Evolutionary conservation across 2,113 vertebrate genomes (phyloP).

Genomic region (Eonycteris spelaea): DNA sequence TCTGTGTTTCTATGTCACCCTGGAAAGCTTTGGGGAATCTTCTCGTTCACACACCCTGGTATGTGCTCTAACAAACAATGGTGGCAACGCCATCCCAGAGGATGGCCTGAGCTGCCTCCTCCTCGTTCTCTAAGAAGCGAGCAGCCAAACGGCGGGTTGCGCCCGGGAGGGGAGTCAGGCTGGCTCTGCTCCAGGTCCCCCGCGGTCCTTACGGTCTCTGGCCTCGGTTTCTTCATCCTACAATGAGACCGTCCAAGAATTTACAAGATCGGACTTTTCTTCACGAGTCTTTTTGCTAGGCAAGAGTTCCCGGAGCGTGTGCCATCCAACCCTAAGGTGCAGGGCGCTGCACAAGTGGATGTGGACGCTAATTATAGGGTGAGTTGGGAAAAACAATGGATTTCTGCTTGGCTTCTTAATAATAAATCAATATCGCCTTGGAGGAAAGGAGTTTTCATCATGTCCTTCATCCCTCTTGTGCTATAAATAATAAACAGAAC

Average conservation of each 20-base stretch:
- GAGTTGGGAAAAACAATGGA: background rate
- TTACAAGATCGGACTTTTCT: background rate
- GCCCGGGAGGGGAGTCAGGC: background rate
- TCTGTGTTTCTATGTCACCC: constrained; percentile 5
- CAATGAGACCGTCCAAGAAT: background rate
- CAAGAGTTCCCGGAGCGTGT: background rate
- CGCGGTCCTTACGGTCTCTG: background rate
- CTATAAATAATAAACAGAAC: background rate
- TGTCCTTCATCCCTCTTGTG: background rate
- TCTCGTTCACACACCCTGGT: background rate
- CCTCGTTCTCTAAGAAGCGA: background rate
- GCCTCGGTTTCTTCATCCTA: background rate
- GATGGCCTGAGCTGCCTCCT: background rate
- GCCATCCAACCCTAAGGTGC: background rate
- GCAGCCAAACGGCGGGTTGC: accelerated
- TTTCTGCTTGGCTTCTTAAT: background rate
- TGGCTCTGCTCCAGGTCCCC: background rate
- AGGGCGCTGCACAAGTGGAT: background rate
- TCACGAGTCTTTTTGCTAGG: background rate
- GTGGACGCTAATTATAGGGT: background rate
- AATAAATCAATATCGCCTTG: background rate
- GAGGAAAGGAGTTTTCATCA: background rate
- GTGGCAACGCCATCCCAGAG: background rate
- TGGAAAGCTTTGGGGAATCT: background rate
- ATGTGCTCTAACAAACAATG: background rate